Percentiles rank a stretch among this genome's conserved stretches.
These are phyloP conservation scores for Pimephales promelas DNA, from an alignment of 2,113 vertebrate genomes.

Conservation along the genomic window DNA sequence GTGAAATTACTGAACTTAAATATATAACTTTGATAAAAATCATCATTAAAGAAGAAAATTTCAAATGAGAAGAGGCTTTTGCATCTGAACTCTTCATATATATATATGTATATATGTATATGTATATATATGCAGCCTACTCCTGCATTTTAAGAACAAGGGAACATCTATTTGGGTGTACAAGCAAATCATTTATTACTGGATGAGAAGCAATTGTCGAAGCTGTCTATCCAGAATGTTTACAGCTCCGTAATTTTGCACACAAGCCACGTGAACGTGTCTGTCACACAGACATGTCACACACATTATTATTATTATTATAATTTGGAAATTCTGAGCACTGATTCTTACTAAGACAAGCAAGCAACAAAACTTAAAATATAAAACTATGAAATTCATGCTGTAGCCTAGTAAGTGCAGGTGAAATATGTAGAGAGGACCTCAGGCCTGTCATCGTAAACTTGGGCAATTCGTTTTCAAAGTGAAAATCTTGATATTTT, in stretches of 20 bases:
- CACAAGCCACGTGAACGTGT: neutral
- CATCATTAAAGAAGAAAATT: too few relatives aligned
- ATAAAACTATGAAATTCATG: neutral
- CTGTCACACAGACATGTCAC: neutral
- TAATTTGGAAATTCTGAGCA: neutral
- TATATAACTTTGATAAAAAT: too few relatives aligned
- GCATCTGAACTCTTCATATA: too few relatives aligned
- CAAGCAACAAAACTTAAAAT: neutral
- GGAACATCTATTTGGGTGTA: constrained; percentile 32
- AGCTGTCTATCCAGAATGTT: constrained; percentile 25
- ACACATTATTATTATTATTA: too few relatives aligned
- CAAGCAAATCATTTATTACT: constrained; percentile 51
- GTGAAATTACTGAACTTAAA: too few relatives aligned
- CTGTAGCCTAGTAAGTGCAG: neutral
- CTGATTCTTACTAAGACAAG: neutral
- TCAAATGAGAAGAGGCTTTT: too few relatives aligned
- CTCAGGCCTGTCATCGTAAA: neutral
- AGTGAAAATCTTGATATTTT: neutral
- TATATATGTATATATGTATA: neutral
- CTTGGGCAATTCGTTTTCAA: neutral
- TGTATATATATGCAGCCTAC: neutral
- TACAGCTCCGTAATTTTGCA: neutral
- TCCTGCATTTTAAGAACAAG: constrained; percentile 68
- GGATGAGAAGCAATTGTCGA: neutral
- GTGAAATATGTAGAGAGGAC: neutral